A percentile compares a stretch with the other conserved stretches of the same genome.
Evolutionary conservation across 2,888 invertebrate genomes (phyloP).

Genomic region (Flabesymbios commensalis): DNA sequence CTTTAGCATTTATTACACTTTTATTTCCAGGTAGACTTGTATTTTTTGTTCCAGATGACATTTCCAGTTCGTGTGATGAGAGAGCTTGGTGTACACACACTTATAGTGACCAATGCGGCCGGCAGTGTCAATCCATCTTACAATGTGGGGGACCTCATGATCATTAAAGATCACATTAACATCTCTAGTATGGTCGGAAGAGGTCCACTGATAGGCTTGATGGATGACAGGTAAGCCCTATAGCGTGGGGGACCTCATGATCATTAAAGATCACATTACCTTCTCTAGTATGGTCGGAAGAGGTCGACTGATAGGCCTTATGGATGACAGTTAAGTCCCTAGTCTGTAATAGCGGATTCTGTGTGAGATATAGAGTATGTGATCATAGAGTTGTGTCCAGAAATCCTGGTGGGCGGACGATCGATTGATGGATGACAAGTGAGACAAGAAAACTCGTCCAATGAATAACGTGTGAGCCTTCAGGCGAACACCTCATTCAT

Average conservation of each 20-base stretch:
- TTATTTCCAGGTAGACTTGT: no score
- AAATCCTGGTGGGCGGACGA: no score
- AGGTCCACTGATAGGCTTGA: constrained; percentile 88
- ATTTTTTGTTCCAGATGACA: constrained; percentile 77
- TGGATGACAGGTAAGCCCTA: constrained; percentile 79
- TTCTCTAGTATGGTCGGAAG: constrained; percentile 95
- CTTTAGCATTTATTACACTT: no score
- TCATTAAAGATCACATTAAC: constrained; percentile 96
- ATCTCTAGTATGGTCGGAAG: constrained; percentile 95
- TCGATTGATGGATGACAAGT: no score
- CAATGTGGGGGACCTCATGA: constrained; percentile 93
- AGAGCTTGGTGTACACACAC: constrained; percentile 82
- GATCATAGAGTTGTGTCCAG: no score
- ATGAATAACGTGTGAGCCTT: no score
- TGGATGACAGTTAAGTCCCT: constrained; percentile 81
- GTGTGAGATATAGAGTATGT: no score
- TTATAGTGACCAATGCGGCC: constrained; percentile 95
- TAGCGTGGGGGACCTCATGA: constrained; percentile 93
- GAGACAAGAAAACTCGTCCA: no score
- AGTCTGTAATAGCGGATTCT: no score
- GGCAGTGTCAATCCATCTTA: constrained; percentile 89
- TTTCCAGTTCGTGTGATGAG: constrained; percentile 97
- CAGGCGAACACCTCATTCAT: no score
- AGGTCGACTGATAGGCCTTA: constrained; percentile 88
- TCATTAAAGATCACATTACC: constrained; percentile 96